A percentile compares a stretch with the other conserved stretches of the same genome.
phyloP scores from a whole-genome alignment of 2,888 invertebrate genomes.

The Noctua janthina region DNA sequence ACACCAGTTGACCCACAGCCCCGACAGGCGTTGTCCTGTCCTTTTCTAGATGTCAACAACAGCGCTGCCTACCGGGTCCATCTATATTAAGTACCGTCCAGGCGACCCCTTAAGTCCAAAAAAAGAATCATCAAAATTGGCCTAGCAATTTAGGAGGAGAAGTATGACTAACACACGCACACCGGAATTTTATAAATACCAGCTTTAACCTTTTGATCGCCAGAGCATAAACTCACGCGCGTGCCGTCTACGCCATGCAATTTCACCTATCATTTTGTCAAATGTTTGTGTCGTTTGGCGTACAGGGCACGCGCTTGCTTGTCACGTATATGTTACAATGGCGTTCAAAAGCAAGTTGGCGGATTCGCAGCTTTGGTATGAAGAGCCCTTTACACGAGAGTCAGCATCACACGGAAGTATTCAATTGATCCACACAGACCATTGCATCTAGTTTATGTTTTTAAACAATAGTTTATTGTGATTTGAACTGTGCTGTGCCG shows the following conservation, averaged over 20 bases:
- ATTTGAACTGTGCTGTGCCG: neutral
- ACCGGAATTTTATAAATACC: too few species aligned
- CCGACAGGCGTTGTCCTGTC: neutral
- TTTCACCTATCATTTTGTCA: too few species aligned
- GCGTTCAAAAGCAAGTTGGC: neutral
- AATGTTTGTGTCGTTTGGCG: too few species aligned
- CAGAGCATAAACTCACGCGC: too few species aligned
- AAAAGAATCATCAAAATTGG: neutral
- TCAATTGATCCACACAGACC: slow-evolving; percentile 52
- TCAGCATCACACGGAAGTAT: slow-evolving; percentile 55
- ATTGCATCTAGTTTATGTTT: slow-evolving; percentile 29
- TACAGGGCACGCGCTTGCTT: too few species aligned
- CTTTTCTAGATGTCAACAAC: neutral
- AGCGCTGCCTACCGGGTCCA: neutral
- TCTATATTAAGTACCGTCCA: neutral
- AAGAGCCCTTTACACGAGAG: slow-evolving; percentile 8
- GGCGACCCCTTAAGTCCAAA: neutral
- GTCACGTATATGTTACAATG: neutral
- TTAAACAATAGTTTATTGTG: slow-evolving; percentile 28
- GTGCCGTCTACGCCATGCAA: too few species aligned
- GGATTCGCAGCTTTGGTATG: neutral
- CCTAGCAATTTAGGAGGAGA: neutral
- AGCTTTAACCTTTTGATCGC: too few species aligned
- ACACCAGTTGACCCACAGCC: neutral
- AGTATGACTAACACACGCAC: neutral